Base-by-base conservation (phyloP, 2,888 invertebrate genomes). In the Cybosia mesomella region DNA sequence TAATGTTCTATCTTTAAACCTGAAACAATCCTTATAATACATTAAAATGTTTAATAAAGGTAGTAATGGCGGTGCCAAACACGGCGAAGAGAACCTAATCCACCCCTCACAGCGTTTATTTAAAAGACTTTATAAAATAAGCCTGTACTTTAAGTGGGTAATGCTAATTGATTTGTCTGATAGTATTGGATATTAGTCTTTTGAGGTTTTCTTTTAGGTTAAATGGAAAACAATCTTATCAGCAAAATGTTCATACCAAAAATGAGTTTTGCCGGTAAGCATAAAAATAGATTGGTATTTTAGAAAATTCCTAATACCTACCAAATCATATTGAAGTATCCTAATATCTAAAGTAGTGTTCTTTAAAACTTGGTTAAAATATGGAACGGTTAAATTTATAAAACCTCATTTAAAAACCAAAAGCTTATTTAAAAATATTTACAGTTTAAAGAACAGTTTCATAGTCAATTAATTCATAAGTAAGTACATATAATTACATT, bases 11-110 rank as follows among this genome's bases (percentile, higher is more conserved):
- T 39, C 53, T 32, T 64, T 55, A 36, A 24, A 34, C 15, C 21
- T 39, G 22, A 59, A 59, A 24, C 43, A 66, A 34, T 49, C 53
- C 54, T 60, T 24, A 39, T 54, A 59, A 60, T 63, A 63, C 53
- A 63, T 63, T 63, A 54, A 67, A 55, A 22, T 67, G 49, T 53
- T 70, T 70, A 64, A 69, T 71, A 66, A 71, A 69, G 63, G 67
- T 62, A 21, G 58, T 71, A 67, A 76, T 75, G 58, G 71, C 57
- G n/a, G 22, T 64, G 58, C 22, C 67, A 58, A 49, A 59, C 67
- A 58, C 66, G 68, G 39, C 61, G 66, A 65, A 55, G 59, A 69
- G 67, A 69, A 10, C 13, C 21, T 79, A 79, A 79, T 76, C 71
- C 70, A 18, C 10, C 28, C 32, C 28, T 73, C 64, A 58, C 65